phyloP scores from a whole-genome alignment of 2,888 invertebrate species.

The Pegoplata infirma region DNA sequence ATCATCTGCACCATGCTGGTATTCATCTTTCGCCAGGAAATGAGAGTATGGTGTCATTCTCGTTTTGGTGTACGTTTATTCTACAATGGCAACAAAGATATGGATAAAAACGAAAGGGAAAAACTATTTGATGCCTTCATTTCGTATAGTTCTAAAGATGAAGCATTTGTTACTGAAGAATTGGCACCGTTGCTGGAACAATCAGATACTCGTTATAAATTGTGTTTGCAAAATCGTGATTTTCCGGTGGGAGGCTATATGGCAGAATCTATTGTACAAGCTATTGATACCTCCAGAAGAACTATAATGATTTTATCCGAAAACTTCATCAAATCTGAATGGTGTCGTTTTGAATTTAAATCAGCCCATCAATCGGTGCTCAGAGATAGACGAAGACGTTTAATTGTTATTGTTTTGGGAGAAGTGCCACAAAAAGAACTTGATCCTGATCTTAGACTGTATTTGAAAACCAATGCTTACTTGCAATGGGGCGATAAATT shows the following conservation, averaged over 20 bases:
- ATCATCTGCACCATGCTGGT: constrained; percentile 87
- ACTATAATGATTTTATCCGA: constrained; percentile 95
- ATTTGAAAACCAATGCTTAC: constrained; percentile 93
- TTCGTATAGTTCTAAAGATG: constrained; percentile 95
- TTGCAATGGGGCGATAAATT: constrained; percentile 95
- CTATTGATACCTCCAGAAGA: constrained; percentile 92
- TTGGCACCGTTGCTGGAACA: constrained; percentile 92
- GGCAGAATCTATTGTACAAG: constrained; percentile 94
- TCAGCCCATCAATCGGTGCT: constrained; percentile 94
- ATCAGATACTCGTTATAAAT: constrained; percentile 87
- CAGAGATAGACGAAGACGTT: constrained; percentile 89
- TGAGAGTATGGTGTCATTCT: constrained; percentile 92
- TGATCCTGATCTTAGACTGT: constrained; percentile 93
- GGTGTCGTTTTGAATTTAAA: constrained; percentile 97
- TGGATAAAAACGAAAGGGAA: constrained; percentile 90
- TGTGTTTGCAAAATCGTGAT: constrained; percentile 95
- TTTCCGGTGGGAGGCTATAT: constrained; percentile 93
- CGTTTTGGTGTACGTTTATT: constrained; percentile 89
- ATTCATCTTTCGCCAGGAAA: constrained; percentile 89
- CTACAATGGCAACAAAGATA: constrained; percentile 85
- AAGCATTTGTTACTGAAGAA: constrained; percentile 92
- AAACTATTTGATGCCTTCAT: constrained; percentile 97
- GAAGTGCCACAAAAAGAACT: constrained; percentile 93
- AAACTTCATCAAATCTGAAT: constrained; percentile 96
- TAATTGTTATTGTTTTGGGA: constrained; percentile 94